Base-by-base conservation (phyloP, 2,113 vertebrate species). In the Ia io region DNA sequence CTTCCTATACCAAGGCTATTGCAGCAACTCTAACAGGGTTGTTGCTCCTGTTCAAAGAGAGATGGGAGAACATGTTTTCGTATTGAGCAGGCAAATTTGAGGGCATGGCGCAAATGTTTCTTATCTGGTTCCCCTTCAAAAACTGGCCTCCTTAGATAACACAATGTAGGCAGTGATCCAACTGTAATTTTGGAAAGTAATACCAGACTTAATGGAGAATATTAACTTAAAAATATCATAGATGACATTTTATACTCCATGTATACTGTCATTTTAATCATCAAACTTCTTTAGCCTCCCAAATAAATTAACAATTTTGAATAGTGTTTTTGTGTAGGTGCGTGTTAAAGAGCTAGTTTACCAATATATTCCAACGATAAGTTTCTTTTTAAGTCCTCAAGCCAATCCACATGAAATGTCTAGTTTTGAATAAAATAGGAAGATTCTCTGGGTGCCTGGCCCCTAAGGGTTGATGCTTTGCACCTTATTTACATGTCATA, bases 141-240 rank as follows among this genome's bases (percentile, higher is more conserved):
- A 91, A 78, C 97, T 97, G 97, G 92, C 85, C 73, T 76, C 69
- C 77, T 88, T 61, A 97, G 97, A 97, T 97, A 97, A 95, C 80
- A 25, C 18, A 71, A n/a, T n/a, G 5, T 25, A 86, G 96, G 82
- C 96, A 78, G 59, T 1, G 30, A 83, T 92, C 96, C 95, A 95
- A 90, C 28, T 17, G 40, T 67, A 85, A 59, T 25, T 92, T 95
- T 78, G 87, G 40, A 93, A 88, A 84, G 32, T 85, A 82, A 65
- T 69, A 53, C 35, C 32, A 84, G 23, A 78, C 90, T 85, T 91
- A 83, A 49, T 79, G 85, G 92, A 78, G 71, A 87, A 84, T 42
- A 47, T 22, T 49, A 77, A 83, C 69, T 79, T 85, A 42, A 82
- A 93, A 93, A 47, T 65, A 70, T 53, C 49, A 73, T 59, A 84